These are phyloP conservation scores for Mythimna vitellina DNA, from an alignment of 2,888 invertebrate species.

Conservation along the genomic window DNA sequence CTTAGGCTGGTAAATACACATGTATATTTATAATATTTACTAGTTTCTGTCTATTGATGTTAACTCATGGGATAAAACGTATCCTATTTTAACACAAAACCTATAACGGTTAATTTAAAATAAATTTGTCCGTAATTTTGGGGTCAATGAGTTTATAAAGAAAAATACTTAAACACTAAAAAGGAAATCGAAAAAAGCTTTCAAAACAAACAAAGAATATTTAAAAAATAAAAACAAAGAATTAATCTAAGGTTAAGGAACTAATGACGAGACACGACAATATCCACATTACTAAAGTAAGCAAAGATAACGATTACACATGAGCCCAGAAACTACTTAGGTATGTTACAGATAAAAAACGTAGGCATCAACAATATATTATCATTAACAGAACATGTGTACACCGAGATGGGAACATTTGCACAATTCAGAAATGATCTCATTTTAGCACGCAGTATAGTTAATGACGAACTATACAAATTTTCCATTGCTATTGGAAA, in stretches of 20 bases:
- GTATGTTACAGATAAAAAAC: background rate
- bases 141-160: too few relatives aligned
- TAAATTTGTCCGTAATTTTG: too few relatives aligned
- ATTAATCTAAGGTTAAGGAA: constrained; percentile 16
- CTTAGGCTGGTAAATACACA: too few relatives aligned
- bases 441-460: constrained; percentile 27
- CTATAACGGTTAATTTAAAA: too few relatives aligned
- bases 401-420: constrained; percentile 13
- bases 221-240: background rate
- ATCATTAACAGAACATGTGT: constrained; percentile 33
- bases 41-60: too few relatives aligned
- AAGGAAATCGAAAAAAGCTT: background rate
- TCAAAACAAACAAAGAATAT: background rate
- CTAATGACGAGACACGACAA: background rate
- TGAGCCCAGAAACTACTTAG: background rate
- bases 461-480: constrained; percentile 3
- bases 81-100: too few relatives aligned
- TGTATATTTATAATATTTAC: too few relatives aligned
- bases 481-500: constrained; percentile 9
- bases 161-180: background rate
- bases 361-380: background rate
- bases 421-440: constrained; percentile 26
- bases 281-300: background rate
- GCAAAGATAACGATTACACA: background rate
- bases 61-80: too few relatives aligned